Evolutionary conservation across 2,797 vertebrate genomes (phyloP), one percentile per base, ranked within the genome.

Genomic region (Tarsius wallacei): DNA sequence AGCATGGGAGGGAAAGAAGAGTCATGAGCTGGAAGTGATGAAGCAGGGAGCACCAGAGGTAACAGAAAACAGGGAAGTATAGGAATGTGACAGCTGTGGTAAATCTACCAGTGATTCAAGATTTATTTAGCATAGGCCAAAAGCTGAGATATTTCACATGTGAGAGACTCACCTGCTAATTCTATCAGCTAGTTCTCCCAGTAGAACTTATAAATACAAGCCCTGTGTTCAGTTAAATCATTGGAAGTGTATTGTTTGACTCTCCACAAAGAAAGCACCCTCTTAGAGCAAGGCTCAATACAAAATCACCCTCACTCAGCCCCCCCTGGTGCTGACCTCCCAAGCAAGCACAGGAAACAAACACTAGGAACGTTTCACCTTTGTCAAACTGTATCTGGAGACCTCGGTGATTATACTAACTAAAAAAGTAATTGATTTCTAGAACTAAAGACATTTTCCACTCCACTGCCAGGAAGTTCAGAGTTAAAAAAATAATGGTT

Each of bases 61-160:
- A 71, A 49, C 36, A 21, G 0, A 1, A 47, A 64, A 76, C 0
- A 0, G 4, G 13, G 31, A 71, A 42, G 2, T 4, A 1, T 15
- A 9, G 26, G 17, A 53, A 7, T 0, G 2, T 42, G 8, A n/a
- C 26, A 53, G 10, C 8, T 12, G 10, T 12, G 7, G 31, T 24
- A 28, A 8, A 14, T n/a, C 28, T 36, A 57, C 13, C 6, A 1
- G 61, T 10, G 14, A 77, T 36, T 33, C 6, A 16, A 83, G 28
- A n/a, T 80, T 63, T 53, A 9, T 13, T 28, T 1, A 36, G 36
- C 63, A 17, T 36, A 68, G 22, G 22, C 24, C 87, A 61, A 57
- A 42, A 47, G 0, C 19, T 12, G 49, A 87, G 22, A 28, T 16
- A 4, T 14, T 47, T 28, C 21, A 61, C 53, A 47, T n/a, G 13